Evolutionary conservation across 2,113 vertebrate species (phyloP), one percentile per base, ranked within the genome.

Genomic region (Melanostigma gelatinosum): DNA sequence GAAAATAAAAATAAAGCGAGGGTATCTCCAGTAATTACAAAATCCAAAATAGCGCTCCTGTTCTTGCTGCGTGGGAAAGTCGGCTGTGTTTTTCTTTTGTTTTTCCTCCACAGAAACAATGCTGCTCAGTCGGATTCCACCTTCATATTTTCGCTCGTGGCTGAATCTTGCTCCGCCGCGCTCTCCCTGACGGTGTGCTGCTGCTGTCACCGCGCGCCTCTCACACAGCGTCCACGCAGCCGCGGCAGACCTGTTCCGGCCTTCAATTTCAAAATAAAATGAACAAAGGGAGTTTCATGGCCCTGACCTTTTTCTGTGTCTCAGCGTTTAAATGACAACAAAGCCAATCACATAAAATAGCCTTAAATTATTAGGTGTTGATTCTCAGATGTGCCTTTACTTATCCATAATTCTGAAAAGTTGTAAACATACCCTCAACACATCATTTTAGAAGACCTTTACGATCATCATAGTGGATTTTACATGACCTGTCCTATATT

Each of bases 71-170:
- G 80, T 69, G 57, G 27, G 77, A 62, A 62, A 29, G 57, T 75
- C 63, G 55, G 50, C 15, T 22, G 22, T 27, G n/a, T 42, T 70
- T n/a, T 13, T 1, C 67, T 52, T 65, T 71, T 48, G 11, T 55
- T 55, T 7, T 48, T 32, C 16, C 0, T 40, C 29, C 55, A 62
- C 32, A 50, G 42, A 84, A 87, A 72, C 52, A 88, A 85, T 73
- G 91, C 86, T 82, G 89, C 81, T 91, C 83, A 69, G 84, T 88
- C 86, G 69, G 81, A 84, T 85, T 91, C 89, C 93, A 84, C 84
- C 88, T 90, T 88, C 79, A 82, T 82, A 82, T 85, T 75, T 67
- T 70, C 79, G 65, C 86, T 88, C 78, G 80, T 73, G 84, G 82
- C 80, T 87, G 65, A 72, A 61, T 79, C 67, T 80, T 62, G 80